These are phyloP conservation scores for Ophion ellenae DNA, from an alignment of 2,888 invertebrate genomes.

Conservation along the genomic window DNA sequence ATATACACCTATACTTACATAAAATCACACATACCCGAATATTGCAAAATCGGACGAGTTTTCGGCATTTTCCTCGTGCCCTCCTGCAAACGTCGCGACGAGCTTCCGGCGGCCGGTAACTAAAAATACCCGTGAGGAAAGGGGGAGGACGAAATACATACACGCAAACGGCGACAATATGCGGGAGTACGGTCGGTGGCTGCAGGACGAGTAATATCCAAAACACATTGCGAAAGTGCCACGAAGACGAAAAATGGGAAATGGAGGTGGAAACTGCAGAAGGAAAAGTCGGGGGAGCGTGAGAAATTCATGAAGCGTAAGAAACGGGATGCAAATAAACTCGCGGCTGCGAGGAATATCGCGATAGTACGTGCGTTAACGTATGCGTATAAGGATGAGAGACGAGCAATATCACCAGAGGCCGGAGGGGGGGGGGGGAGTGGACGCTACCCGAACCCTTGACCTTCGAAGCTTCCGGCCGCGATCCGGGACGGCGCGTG, in stretches of 20 bases:
- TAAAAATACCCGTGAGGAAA: too few relatives aligned
- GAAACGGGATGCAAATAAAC: slow-evolving; percentile 20
- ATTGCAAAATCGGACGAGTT: neutral
- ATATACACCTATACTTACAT: too few relatives aligned
- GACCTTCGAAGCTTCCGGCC: too few relatives aligned
- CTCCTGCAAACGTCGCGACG: neutral
- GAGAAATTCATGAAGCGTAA: neutral
- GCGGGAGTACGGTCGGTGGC: too few relatives aligned
- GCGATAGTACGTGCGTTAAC: neutral
- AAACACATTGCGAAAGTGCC: neutral
- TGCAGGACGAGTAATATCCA: neutral
- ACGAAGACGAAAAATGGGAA: neutral
- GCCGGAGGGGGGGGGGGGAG: too few relatives aligned
- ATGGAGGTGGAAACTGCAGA: slow-evolving; percentile 24
- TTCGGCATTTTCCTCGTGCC: neutral
- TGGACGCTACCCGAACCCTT: too few relatives aligned
- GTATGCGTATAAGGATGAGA: neutral
- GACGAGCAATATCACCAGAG: too few relatives aligned
- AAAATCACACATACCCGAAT: too few relatives aligned
- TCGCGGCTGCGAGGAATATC: neutral
- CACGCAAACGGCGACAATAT: too few relatives aligned
- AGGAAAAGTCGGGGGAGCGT: slow-evolving; percentile 34
- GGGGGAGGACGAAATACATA: too few relatives aligned
- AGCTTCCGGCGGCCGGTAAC: neutral
- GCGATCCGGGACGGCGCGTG: too few relatives aligned